Conservation (phyloP, 2,113 vertebrate species). For the Menidia beryllina region DNA sequence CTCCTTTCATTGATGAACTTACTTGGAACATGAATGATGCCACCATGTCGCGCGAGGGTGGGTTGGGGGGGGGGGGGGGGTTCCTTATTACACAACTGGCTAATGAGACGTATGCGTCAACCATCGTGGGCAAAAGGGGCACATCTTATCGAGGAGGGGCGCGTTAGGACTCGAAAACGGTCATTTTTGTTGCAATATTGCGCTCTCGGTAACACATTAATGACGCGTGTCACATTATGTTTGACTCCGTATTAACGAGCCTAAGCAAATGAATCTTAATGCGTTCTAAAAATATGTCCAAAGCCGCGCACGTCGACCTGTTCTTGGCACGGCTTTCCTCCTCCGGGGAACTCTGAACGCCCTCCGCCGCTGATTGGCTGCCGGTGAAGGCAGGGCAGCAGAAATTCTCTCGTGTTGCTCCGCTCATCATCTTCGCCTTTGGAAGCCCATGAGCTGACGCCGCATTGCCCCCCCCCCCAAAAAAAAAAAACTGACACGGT, state of each 20-base stretch:
- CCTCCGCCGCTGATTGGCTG: conserved; percentile 74
- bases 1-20: not conserved
- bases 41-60: not conserved
- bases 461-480: too few species aligned
- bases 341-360: conserved; percentile 15
- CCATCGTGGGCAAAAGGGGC: not conserved
- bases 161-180: too few species aligned
- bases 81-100: conserved; percentile 24
- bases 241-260: not conserved
- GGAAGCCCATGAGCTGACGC: too few species aligned
- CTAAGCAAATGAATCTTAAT: not conserved
- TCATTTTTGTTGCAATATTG: too few species aligned
- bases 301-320: not conserved
- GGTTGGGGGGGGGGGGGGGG: not conserved
- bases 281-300: conserved; percentile 1
- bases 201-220: too few species aligned
- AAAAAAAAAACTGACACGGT: too few species aligned
- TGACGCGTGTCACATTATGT: not conserved
- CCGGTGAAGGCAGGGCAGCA: conserved; percentile 72
- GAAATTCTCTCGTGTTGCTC: conserved; percentile 54
- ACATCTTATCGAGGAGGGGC: not conserved
- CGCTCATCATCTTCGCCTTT: conserved; percentile 41
- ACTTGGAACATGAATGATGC: not conserved
- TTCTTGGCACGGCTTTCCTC: conserved; percentile 39
- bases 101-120: not conserved